These are phyloP conservation scores for Madoqua kirkii DNA, from an alignment of 2,113 vertebrate species.

Conservation along the genomic window DNA sequence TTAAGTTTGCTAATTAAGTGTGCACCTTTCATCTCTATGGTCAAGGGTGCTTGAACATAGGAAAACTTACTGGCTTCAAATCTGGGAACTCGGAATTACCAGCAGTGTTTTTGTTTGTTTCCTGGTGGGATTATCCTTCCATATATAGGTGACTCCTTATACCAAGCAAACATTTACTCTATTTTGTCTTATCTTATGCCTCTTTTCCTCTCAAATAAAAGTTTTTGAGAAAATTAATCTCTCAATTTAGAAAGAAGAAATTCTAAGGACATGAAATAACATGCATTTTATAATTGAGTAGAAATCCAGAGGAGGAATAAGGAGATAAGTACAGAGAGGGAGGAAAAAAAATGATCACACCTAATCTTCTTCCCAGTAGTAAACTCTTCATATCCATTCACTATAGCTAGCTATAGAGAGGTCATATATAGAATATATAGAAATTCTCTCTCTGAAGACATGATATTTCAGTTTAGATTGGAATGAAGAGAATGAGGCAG, in stretches of 20 bases:
- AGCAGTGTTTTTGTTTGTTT: background rate
- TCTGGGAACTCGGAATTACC: background rate
- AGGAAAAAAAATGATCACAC: background rate
- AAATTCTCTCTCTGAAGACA: background rate
- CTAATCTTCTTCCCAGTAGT: background rate
- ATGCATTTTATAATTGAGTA: background rate
- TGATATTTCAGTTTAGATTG: background rate
- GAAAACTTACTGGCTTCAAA: background rate
- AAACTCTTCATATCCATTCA: background rate
- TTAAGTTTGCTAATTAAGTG: slow-evolving; percentile 43
- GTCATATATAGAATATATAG: background rate
- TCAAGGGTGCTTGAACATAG: background rate
- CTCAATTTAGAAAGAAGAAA: background rate
- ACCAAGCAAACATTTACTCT: background rate
- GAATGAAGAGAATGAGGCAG: background rate
- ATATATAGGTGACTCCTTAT: background rate
- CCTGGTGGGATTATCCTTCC: background rate
- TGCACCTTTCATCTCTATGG: background rate
- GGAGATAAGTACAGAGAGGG: background rate
- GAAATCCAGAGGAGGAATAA: background rate
- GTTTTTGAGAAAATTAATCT: background rate
- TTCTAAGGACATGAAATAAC: background rate
- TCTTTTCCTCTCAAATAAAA: background rate
- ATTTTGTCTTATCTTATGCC: background rate
- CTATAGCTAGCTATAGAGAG: background rate